Conservation (phyloP, 2,113 vertebrate species). For the Smithornis capensis region DNA sequence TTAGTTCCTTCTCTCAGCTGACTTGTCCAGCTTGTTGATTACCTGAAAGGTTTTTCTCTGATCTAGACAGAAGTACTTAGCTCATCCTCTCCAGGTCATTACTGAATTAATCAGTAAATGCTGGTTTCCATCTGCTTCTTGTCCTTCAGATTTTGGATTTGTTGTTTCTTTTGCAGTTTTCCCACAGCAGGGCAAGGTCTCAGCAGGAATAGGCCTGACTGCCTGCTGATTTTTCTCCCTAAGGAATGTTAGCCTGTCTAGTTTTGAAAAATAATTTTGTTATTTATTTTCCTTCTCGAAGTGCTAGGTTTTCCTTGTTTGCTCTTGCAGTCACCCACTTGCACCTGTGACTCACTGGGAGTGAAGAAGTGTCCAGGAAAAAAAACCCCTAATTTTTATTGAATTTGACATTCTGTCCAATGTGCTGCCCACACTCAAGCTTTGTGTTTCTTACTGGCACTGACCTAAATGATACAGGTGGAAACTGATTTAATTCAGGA, state of each 20-base stretch:
- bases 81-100: not conserved
- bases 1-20: not conserved
- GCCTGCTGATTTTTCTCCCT: not conserved
- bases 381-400: not conserved
- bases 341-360: not conserved
- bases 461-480: not conserved
- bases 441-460: not conserved
- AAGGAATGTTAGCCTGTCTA: not conserved
- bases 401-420: not conserved
- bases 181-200: not conserved
- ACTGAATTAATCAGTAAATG: not conserved
- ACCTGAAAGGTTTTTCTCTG: not conserved
- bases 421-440: not conserved
- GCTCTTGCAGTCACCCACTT: not conserved
- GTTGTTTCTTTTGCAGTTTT: not conserved
- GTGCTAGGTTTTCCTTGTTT: not conserved
- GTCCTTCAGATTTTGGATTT: not conserved
- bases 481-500: not conserved
- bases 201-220: not conserved
- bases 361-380: not conserved
- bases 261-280: not conserved
- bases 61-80: not conserved
- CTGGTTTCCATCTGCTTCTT: not conserved
- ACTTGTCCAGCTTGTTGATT: not conserved
- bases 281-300: not conserved